phyloP scores from a whole-genome alignment of 2,888 invertebrate genomes.

The Polyommatus iphigenia region DNA sequence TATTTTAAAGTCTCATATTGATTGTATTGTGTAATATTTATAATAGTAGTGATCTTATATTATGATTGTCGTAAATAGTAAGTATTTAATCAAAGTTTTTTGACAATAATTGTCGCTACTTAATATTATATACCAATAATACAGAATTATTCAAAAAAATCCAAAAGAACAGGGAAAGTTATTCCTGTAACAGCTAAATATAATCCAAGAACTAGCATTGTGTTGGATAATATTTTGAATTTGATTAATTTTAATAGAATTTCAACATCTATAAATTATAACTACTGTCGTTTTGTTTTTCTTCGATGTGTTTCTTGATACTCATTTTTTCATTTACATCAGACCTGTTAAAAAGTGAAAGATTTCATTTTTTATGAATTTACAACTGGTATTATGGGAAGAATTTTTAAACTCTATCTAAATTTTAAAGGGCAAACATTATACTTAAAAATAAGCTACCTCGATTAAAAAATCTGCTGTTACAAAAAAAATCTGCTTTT shows the following conservation, averaged over 20 bases:
- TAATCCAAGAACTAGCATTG: background rate
- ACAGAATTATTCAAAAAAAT: background rate
- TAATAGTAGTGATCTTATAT: no score
- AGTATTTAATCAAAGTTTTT: no score
- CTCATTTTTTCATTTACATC: slow-evolving; percentile 53
- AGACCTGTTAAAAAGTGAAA: slow-evolving; percentile 53
- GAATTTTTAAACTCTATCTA: background rate
- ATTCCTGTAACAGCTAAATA: background rate
- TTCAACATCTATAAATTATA: slow-evolving; percentile 57
- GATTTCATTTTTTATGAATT: slow-evolving; percentile 25
- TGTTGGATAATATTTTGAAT: background rate
- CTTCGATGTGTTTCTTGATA: slow-evolving; percentile 57
- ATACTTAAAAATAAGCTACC: background rate
- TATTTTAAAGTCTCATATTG: no score
- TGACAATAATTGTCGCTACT: background rate
- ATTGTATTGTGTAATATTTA: no score
- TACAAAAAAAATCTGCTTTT: background rate
- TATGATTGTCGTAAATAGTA: no score
- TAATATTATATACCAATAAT: background rate
- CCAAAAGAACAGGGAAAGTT: background rate
- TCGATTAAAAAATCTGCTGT: background rate
- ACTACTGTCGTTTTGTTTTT: slow-evolving; percentile 58
- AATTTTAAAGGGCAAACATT: no score
- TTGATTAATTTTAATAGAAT: slow-evolving; percentile 35
- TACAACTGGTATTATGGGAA: slow-evolving; percentile 7